Conservation (phyloP, 1,140 invertebrate species). For the Geopemphigus sp. region DNA sequence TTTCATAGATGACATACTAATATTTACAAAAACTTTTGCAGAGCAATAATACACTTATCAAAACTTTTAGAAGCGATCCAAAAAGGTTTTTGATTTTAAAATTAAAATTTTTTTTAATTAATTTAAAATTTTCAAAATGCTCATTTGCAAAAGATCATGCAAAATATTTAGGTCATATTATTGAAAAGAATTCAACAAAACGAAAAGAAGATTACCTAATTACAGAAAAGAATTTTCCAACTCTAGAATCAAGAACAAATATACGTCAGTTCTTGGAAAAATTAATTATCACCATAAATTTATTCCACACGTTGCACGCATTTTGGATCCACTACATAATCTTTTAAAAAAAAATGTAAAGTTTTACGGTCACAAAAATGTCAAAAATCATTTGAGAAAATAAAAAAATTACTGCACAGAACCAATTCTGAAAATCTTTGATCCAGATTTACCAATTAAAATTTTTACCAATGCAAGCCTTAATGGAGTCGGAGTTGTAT, state of each 20-base stretch:
- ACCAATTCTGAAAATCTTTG: constrained; percentile 55
- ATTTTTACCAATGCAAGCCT: constrained; percentile 54
- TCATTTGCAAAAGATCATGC: constrained; percentile 54
- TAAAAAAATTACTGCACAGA: constrained; percentile 55
- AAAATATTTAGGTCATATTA: constrained; percentile 55
- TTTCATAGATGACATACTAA: too few relatives aligned
- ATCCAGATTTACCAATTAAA: constrained; percentile 51
- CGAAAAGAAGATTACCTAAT: constrained; percentile 54
- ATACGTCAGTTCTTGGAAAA: constrained; percentile 54
- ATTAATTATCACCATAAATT: background rate
- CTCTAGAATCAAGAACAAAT: constrained; percentile 51
- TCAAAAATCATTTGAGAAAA: constrained; percentile 54
- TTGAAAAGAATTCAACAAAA: constrained; percentile 54
- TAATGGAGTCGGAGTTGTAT: constrained; percentile 55
- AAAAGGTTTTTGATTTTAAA: constrained; percentile 50
- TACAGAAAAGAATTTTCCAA: constrained; percentile 55
- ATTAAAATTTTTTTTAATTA: constrained; percentile 55
- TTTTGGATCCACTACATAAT: constrained; percentile 54
- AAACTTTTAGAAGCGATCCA: too few relatives aligned
- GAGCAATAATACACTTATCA: constrained; percentile 51
- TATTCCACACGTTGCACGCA: constrained; percentile 53
- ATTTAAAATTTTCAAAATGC: constrained; percentile 55
- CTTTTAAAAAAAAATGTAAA: constrained; percentile 54
- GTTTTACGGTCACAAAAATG: constrained; percentile 54
- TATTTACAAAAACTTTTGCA: too few relatives aligned